phyloP scores from a whole-genome alignment of 2,113 vertebrate genomes.

The Nymphicus hollandicus region DNA sequence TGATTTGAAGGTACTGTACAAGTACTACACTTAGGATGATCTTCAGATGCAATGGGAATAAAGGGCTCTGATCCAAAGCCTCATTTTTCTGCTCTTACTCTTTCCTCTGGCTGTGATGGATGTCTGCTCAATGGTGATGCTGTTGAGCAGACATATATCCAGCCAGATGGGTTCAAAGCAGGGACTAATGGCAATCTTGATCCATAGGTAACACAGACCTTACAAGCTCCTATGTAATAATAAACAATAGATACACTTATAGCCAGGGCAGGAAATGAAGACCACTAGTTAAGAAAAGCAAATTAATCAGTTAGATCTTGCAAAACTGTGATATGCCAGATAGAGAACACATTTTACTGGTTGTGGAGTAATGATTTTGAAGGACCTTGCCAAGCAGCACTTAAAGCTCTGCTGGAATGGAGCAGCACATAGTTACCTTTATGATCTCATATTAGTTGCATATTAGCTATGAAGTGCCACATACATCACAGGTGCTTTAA shows the following conservation, averaged over 20 bases:
- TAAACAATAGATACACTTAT: background rate
- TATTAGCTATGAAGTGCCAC: background rate
- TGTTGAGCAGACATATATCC: background rate
- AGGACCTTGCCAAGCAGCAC: background rate
- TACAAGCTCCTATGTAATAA: rapidly evolving
- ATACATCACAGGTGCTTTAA: background rate
- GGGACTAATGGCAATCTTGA: background rate
- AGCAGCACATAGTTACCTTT: background rate
- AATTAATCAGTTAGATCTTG: background rate
- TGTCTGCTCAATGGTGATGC: background rate
- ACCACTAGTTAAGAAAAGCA: background rate
- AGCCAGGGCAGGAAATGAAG: background rate
- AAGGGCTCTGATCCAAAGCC: background rate
- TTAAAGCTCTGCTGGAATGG: conserved; percentile 7
- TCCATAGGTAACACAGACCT: background rate
- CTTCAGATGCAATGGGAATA: background rate
- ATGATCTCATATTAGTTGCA: background rate
- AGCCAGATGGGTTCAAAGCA: background rate
- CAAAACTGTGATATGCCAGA: background rate
- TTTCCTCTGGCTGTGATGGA: background rate
- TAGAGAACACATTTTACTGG: background rate
- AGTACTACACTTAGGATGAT: background rate
- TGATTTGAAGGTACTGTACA: background rate
- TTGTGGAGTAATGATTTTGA: background rate
- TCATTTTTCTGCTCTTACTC: background rate